Base-by-base conservation (phyloP, 2,888 invertebrate species). In the Microplitis manilae region DNA sequence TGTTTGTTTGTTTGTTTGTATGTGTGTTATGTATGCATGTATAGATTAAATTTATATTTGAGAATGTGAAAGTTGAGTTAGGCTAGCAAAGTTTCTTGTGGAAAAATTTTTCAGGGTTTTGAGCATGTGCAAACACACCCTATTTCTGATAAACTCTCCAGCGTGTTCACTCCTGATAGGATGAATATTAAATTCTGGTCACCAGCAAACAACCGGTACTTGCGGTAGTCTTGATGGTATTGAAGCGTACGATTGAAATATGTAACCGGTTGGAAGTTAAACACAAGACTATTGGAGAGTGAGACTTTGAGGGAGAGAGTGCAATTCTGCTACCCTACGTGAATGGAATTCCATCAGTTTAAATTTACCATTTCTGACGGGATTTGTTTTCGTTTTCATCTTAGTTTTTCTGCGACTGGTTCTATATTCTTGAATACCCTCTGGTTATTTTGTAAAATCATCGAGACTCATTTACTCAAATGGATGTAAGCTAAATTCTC, bases 101-200 rank as follows among this genome's bases (percentile, higher is more conserved):
- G 67, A 60, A 67, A 70, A 67, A 59, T 73, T 76, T 78, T 72
- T 74, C 39, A 68, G 69, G 65, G 73, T 60, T 77, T 73, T 74
- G 20, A 69, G 68, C 70, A 70, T 72, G 67, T 77, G 77, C 78
- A 64, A 68, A 72, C 72, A 68, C 60, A 70, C 79, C 79, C 75
- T 73, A 50, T 79, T 79, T 77, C 41, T 41, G 62, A 72, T 72
- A 72, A 72, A 72, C 72, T 64, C 72, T 41, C 50, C 50, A 40
- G 72, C 41, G 64, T 72, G 72, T 72, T 72, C 64, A 82, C 75
- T 78, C 84, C 83, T 87, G 88, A 87, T 89, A 89, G 88, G 86
- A 87, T 88, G 89, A 89, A 88, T 89, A 89, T 89, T 87, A 87
- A 89, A 89, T 88, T 87, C 83, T 86, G 88, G 88, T 89, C 87